Evolutionary conservation across 2,888 invertebrate species (phyloP).

Genomic region (Acleris sparsana): DNA sequence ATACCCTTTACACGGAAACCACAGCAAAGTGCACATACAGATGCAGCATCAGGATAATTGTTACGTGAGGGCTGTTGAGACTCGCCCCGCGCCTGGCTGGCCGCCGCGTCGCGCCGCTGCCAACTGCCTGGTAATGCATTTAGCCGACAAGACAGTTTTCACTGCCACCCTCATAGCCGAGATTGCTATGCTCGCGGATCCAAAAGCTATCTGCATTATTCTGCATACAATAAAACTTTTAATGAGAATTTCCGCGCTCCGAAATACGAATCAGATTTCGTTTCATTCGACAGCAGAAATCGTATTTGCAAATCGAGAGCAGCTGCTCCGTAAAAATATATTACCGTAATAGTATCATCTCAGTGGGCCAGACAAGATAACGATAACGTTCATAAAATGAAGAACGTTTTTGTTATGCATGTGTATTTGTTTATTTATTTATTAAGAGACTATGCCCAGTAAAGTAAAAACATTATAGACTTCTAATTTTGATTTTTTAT

Average conservation of each 20-base stretch:
- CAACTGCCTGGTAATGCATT: slow-evolving; percentile 21
- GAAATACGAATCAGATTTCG: neutral
- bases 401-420: too few relatives aligned
- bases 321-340: neutral
- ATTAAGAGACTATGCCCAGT: too few relatives aligned
- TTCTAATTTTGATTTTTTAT: too few relatives aligned
- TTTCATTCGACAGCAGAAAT: neutral
- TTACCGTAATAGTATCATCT: too few relatives aligned
- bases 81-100: neutral
- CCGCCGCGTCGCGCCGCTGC: neutral
- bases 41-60: too few relatives aligned
- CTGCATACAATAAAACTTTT: slow-evolving; percentile 13
- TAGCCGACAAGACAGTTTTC: slow-evolving; percentile 13
- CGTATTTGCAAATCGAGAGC: neutral
- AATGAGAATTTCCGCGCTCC: slow-evolving; percentile 1
- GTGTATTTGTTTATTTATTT: too few relatives aligned
- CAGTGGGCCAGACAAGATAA: too few relatives aligned
- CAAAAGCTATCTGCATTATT: slow-evolving; percentile 11
- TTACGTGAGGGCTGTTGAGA: too few relatives aligned
- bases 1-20: neutral
- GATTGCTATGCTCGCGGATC: neutral
- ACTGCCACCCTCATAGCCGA: neutral
- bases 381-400: too few relatives aligned
- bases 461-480: too few relatives aligned
- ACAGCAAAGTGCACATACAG: too few relatives aligned